phyloP scores from a whole-genome alignment of 2,888 invertebrate genomes.

The Epicampocera succincta region DNA sequence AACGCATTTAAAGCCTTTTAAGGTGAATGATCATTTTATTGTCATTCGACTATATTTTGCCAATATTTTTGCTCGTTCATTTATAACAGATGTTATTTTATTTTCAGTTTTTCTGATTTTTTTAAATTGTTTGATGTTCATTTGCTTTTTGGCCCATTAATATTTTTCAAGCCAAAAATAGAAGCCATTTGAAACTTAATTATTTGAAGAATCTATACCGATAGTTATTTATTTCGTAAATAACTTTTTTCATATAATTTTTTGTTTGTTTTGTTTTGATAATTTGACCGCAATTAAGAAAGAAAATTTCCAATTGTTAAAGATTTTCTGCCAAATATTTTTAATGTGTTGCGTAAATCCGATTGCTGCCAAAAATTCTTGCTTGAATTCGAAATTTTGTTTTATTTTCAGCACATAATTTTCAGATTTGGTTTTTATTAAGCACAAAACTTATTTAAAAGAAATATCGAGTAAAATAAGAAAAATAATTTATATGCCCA shows the following conservation, averaged over 20 bases:
- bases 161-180: not conserved
- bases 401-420: conserved; percentile 16
- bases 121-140: conserved; percentile 15
- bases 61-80: conserved; percentile 41
- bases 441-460: not conserved
- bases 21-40: conserved; percentile 68
- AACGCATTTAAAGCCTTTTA: conserved; percentile 39
- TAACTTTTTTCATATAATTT: not conserved
- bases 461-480: no score
- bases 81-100: conserved; percentile 54
- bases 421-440: conserved; percentile 13
- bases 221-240: conserved; percentile 2
- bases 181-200: conserved; percentile 39
- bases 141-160: conserved; percentile 47
- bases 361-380: conserved; percentile 36
- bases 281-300: not conserved
- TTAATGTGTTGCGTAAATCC: conserved; percentile 16
- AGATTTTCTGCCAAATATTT: conserved; percentile 16
- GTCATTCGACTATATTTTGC: conserved; percentile 43
- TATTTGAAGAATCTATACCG: conserved; percentile 28
- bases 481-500: no score
- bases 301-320: conserved; percentile 12
- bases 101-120: conserved; percentile 7
- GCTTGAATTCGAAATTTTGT: conserved; percentile 5
- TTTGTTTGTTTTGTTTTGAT: not conserved